These are phyloP conservation scores for Cairina moschata DNA, from an alignment of 2,113 vertebrate genomes.

Conservation along the genomic window DNA sequence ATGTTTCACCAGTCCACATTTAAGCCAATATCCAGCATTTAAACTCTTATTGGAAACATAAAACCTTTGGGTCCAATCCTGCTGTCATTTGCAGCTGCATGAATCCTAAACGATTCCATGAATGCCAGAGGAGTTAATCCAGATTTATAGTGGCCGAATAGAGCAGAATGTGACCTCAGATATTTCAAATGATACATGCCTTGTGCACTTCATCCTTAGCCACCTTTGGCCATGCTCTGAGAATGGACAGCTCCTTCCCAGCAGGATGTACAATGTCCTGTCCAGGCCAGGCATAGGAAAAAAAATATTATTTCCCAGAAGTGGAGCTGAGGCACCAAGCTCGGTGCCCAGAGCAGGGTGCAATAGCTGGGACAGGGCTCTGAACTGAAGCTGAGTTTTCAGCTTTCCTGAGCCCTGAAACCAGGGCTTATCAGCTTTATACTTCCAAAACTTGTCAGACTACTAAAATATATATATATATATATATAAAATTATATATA, in stretches of 20 bases:
- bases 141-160: not conserved
- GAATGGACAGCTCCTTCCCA: not conserved
- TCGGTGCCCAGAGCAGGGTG: not conserved
- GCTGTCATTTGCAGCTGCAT: not conserved
- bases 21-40: not conserved
- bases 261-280: not conserved
- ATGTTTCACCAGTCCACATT: slow-evolving; percentile 3
- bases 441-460: not conserved
- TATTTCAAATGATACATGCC: not conserved
- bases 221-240: not conserved
- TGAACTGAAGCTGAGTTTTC: not conserved
- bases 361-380: not conserved
- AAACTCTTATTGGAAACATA: not conserved
- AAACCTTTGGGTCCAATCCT: not conserved
- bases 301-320: not conserved
- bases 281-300: not conserved
- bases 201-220: not conserved
- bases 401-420: not conserved
- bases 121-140: not conserved
- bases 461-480: not conserved
- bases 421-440: not conserved
- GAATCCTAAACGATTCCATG: not conserved
- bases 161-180: not conserved
- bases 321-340: accelerated
- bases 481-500: no score